Evolutionary conservation across 2,797 vertebrate genomes (phyloP), one percentile per base, ranked within the genome.

Genomic region (Ciconia nigra): DNA sequence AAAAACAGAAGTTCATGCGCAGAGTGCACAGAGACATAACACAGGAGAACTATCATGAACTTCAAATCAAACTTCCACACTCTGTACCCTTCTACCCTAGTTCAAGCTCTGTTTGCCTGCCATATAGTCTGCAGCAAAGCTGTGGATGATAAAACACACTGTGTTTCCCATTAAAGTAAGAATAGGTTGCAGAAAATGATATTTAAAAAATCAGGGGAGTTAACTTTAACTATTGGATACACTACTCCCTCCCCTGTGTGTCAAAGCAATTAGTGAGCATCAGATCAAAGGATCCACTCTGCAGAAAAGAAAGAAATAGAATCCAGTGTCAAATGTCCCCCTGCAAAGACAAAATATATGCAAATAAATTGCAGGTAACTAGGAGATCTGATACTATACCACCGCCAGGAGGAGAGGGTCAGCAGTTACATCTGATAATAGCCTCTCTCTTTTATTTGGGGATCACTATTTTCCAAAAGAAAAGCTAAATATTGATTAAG

Each of bases 401-500:
- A 96, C 95, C 72, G 54, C 92, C 96, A 90, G 96, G 91, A 96
- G 96, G 96, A 93, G 69, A 92, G 70, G 92, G 93, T 90, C 93
- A 94, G 96, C 70, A 96, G 74, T 83, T 96, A 94, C 89, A 87
- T 39, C 79, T 85, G 86, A 81, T 63, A 90, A 92, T 70, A 93
- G 69, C 69, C 46, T 91, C 73, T 66, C 35, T 90, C 82, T 88
- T 86, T 87, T 61, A 71, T 92, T 54, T 79, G 16, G 41, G 42
- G 58, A 95, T 85, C 69, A 65, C 17, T 69, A 15, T 86, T 93
- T 87, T 87, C 69, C 80, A 35, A 76, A 88, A 94, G 65, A 91
- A 95, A 80, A 69, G 59, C 49, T 95, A 94, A 96, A 92, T 96
- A 93, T 93, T 97, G 96, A 97, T 96, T 73, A 95, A 95, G 80